Base-by-base conservation (phyloP, 2,797 vertebrate species). In the Botia kubotai region DNA sequence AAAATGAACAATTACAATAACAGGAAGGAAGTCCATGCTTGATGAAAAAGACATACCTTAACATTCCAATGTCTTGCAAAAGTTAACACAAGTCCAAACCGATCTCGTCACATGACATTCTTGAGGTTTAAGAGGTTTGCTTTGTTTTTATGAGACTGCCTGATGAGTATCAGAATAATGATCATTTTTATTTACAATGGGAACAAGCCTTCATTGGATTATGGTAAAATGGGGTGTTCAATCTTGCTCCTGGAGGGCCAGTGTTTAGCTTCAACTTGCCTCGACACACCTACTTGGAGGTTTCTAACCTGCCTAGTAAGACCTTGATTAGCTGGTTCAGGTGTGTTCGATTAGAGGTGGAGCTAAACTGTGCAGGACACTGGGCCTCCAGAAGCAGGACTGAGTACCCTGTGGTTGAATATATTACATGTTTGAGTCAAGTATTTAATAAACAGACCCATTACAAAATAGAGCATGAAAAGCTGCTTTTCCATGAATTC, bases 1-100 rank as follows among this genome's bases (percentile, higher is more conserved):
- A 39, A 0, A 13, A 19, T 75, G 65, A 89, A n/a, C n/a, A n/a
- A n/a, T n/a, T n/a, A 89, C 87, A 87, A 89, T 84, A 87, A 86
- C 87, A 89, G 89, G 88, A 92, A 91, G 66, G 72, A 3, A 75
- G 57, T 66, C 83, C 67, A 68, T 26, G 63, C 57, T 75, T 63
- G 66, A 79, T 86, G 72, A 76, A 16, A 69, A 72, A 69, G 17
- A 1, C 39, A 19, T 26, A 26, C 68, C 72, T 73, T 62, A 82
- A 75, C 81, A 19, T 84, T 82, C 48, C 79, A 68, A 66, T 70
- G 26, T 19, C 57, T 85, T 36, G 16, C 66, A 76, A 39, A 67
- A 48, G 39, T 11, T 3, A 58, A n/a, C 12, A n/a, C 16, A 58
- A 19, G 36, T 77, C 12, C 36, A 48, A 46, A 58, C 21, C 13